These are phyloP conservation scores for Myrmecobius fasciatus DNA, from an alignment of 2,113 vertebrate genomes.

Conservation along the genomic window DNA sequence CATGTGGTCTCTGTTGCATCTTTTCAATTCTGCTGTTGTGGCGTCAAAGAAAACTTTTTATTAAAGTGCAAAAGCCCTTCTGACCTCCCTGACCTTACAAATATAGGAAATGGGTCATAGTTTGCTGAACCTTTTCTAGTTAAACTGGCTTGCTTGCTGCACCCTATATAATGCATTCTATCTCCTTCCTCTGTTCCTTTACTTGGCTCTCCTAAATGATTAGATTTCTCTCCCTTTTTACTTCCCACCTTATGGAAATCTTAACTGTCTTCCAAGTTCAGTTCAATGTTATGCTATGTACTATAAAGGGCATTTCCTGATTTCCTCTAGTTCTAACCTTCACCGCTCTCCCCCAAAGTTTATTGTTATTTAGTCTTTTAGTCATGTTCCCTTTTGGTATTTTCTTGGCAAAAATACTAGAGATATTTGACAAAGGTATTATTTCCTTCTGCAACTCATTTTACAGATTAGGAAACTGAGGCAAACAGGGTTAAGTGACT, in stretches of 20 bases:
- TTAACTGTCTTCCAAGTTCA: neutral
- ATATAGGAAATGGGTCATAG: neutral
- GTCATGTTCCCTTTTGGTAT: neutral
- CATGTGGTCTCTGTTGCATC: neutral
- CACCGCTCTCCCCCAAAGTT: neutral
- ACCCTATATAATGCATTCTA: neutral
- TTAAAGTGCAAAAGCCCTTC: neutral
- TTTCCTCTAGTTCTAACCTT: neutral
- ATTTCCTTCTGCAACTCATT: neutral
- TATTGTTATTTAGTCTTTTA: neutral
- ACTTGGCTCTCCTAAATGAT: neutral
- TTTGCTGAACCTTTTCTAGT: neutral
- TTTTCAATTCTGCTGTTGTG: neutral
- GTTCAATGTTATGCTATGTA: neutral
- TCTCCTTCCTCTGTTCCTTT: neutral
- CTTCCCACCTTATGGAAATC: neutral
- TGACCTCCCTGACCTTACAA: neutral
- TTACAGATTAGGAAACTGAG: neutral
- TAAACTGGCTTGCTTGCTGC: neutral
- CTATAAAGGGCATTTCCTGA: neutral
- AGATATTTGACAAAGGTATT: neutral
- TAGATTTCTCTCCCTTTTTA: neutral
- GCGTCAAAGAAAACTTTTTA: neutral
- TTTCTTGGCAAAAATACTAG: neutral
- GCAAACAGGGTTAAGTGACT: neutral